phyloP scores from a whole-genome alignment of 2,113 vertebrate species.

The Paralichthys olivaceus region DNA sequence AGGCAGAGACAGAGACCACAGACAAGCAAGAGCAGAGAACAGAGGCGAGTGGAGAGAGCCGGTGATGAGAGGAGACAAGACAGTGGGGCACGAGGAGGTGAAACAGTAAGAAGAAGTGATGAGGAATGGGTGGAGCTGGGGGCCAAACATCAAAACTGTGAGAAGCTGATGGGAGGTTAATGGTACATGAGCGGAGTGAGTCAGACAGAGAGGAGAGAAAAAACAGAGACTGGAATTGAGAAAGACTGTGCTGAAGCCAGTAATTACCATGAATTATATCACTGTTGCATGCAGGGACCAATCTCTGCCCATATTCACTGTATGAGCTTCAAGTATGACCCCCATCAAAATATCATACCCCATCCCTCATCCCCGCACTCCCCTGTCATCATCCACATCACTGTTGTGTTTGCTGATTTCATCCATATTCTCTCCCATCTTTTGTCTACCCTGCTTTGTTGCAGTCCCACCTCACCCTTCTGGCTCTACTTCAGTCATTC shows the following conservation, averaged over 20 bases:
- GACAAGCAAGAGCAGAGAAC: slow-evolving; percentile 27
- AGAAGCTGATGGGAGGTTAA: slow-evolving; percentile 36
- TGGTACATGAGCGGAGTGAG: slow-evolving; percentile 33
- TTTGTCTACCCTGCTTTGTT: slow-evolving; percentile 33
- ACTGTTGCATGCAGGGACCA: slow-evolving; percentile 51
- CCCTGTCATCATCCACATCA: slow-evolving; percentile 18
- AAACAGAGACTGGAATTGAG: slow-evolving; percentile 12
- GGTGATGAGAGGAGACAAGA: slow-evolving; percentile 24
- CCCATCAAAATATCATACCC: slow-evolving; percentile 10
- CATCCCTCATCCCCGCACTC: neutral
- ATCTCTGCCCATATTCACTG: slow-evolving; percentile 29
- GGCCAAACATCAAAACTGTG: slow-evolving; percentile 26
- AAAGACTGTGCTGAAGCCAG: slow-evolving; percentile 28
- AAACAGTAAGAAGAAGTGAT: slow-evolving; percentile 35
- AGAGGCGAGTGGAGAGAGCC: slow-evolving; percentile 23
- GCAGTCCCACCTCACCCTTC: slow-evolving; percentile 43
- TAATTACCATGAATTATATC: slow-evolving; percentile 58
- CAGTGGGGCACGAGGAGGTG: slow-evolving; percentile 25
- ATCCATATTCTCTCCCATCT: slow-evolving; percentile 3
- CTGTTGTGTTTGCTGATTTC: slow-evolving; percentile 24
- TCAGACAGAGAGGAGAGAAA: slow-evolving; percentile 20
- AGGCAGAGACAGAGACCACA: neutral
- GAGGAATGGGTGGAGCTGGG: slow-evolving; percentile 17
- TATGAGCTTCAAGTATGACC: slow-evolving; percentile 18
- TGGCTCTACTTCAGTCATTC: slow-evolving; percentile 49